Conservation (phyloP, 2,797 vertebrate genomes). For the Eulemur coronatus region DNA sequence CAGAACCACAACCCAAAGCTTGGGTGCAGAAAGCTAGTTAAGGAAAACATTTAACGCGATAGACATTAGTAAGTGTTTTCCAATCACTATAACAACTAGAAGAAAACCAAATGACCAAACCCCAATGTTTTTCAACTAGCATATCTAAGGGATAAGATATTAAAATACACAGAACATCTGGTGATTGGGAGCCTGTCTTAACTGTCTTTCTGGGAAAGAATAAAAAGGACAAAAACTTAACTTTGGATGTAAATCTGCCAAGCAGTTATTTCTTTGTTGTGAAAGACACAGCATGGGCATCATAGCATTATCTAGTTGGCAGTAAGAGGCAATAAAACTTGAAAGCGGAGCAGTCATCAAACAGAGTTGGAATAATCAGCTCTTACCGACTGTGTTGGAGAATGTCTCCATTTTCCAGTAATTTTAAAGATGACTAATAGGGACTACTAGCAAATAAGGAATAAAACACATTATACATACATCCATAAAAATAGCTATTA, state of each 20-base stretch:
- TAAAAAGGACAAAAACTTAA: neutral
- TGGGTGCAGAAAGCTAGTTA: neutral
- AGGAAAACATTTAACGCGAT: neutral
- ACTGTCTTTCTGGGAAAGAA: neutral
- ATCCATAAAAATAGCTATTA: neutral
- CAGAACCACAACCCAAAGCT: neutral
- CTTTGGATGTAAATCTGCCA: neutral
- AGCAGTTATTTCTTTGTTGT: neutral
- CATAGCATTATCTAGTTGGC: neutral
- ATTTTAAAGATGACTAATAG: neutral
- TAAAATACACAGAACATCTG: neutral
- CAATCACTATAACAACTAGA: neutral
- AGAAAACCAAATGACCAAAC: conserved; percentile 23
- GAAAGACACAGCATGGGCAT: neutral
- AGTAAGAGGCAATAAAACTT: neutral
- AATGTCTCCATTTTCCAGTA: neutral
- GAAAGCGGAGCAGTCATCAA: neutral
- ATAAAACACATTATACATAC: neutral
- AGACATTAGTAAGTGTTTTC: neutral
- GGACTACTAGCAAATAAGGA: neutral
- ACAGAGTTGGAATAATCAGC: neutral
- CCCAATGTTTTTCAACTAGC: neutral
- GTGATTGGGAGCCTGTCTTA: neutral
- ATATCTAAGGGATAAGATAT: neutral
- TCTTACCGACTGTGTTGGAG: neutral